Conservation (phyloP, 1,140 invertebrate genomes). For the Papilio glaucus region DNA sequence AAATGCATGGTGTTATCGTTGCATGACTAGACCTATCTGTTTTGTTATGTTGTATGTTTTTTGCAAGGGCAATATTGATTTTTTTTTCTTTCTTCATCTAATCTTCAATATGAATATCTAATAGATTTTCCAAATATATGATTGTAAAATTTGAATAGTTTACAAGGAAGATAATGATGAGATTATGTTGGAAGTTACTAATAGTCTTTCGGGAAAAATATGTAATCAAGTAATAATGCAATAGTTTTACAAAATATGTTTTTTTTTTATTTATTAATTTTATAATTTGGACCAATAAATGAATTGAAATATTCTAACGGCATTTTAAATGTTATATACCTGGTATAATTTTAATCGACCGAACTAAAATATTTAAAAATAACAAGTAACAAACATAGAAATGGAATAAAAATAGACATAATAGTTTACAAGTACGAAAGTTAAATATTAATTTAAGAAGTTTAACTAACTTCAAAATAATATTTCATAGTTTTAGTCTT, state of each 20-base stretch:
- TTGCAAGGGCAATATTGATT: neutral
- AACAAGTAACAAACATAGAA: neutral
- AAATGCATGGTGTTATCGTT: neutral
- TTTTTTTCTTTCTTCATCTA: neutral
- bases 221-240: slow-evolving; percentile 20
- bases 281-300: slow-evolving; percentile 33
- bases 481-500: neutral
- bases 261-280: slow-evolving; percentile 21
- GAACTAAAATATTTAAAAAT: too few relatives aligned
- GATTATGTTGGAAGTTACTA: neutral
- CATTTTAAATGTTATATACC: slow-evolving; percentile 35
- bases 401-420: neutral
- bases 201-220: neutral
- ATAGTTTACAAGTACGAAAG: neutral
- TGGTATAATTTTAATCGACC: too few relatives aligned
- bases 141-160: too few relatives aligned
- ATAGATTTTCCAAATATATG: too few relatives aligned
- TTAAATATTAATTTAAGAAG: neutral
- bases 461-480: neutral
- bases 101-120: too few relatives aligned
- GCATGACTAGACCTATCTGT: neutral
- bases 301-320: slow-evolving; percentile 34
- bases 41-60: neutral
- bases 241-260: slow-evolving; percentile 4
- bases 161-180: too few relatives aligned